A percentile compares a stretch with the other conserved stretches of the same genome.
Conservation (phyloP, 2,113 vertebrate species). For the Halcyon malimbica region DNA sequence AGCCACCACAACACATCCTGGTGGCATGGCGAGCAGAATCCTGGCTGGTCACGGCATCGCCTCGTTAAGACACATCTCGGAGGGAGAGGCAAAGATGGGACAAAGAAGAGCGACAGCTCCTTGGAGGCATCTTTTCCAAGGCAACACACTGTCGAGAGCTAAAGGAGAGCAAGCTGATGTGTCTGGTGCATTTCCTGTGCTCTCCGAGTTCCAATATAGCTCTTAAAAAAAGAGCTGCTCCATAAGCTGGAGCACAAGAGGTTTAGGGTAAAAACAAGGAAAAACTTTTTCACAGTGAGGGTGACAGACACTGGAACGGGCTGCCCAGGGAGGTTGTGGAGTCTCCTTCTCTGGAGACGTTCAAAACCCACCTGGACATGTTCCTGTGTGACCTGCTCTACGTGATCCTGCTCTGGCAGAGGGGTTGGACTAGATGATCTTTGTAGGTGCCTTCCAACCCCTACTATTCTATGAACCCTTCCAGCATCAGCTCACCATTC, state of each 20-base stretch:
- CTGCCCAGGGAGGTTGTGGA: no score
- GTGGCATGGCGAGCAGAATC: not conserved
- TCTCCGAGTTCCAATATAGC: accelerated
- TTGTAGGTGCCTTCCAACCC: no score
- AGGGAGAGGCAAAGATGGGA: not conserved
- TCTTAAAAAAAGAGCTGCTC: not conserved
- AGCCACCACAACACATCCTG: not conserved
- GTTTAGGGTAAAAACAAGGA: no score
- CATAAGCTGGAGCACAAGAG: no score
- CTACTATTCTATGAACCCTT: no score
- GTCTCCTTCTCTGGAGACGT: no score
- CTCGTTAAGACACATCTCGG: not conserved
- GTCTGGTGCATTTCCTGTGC: not conserved
- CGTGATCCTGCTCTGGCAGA: no score
- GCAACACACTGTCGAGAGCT: not conserved
- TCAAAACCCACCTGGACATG: no score
- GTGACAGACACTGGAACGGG: no score
- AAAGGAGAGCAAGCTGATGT: not conserved
- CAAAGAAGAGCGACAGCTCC: not conserved
- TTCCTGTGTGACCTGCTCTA: no score
- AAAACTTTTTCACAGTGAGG: no score
- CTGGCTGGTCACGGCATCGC: not conserved
- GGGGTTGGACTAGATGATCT: no score
- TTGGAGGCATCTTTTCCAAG: not conserved
- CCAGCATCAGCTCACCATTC: not conserved